Evolutionary conservation across 2,797 vertebrate species (phyloP), one percentile per base, ranked within the genome.

Genomic region (Silurus aristotelis): DNA sequence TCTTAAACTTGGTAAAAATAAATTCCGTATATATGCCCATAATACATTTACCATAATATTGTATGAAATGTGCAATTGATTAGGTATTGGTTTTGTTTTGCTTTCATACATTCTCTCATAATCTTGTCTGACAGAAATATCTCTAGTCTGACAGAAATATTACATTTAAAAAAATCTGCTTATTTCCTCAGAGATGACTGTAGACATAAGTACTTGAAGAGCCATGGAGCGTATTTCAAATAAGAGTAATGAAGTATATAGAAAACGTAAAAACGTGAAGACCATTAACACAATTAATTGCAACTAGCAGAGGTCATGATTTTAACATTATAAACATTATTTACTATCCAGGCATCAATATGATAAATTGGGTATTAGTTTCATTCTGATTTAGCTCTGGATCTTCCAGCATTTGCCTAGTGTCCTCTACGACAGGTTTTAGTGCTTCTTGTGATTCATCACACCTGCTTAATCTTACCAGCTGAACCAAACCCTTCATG

Each of bases 271-370:
- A 61, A 25, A 63, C 13, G 71, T 67, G n/a, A 86, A 48, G 78
- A 25, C 8, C 43, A 27, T 79, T 83, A 83, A 61, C 56, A 13
- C 55, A 70, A 46, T 64, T 80, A 52, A 86, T 83, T n/a, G 31
- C 58, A 79, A 72, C 20, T 46, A 20, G 15, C 80, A 64, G 12
- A 61, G 22, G 46, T 14, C 48, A 61, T 80, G 66, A 15, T 83
- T 61, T 83, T 66, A 72, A 83, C 63, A 70, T 64, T 79, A 79
- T 83, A 63, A 46, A 22, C 85, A 78, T 13, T 52, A 70, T 84
- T 15, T 75, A 22, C 25, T 68, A 43, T 22, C 48, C 84, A 60
- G 48, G 10, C 79, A 82, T 77, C 17, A 76, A 77, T 20, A 66
- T 73, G 75, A 80, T 60, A 22, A 79, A 73, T 72, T 86, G 67